These are phyloP conservation scores for Poecilia wingei DNA, from an alignment of 2,797 vertebrate species.

Conservation along the genomic window DNA sequence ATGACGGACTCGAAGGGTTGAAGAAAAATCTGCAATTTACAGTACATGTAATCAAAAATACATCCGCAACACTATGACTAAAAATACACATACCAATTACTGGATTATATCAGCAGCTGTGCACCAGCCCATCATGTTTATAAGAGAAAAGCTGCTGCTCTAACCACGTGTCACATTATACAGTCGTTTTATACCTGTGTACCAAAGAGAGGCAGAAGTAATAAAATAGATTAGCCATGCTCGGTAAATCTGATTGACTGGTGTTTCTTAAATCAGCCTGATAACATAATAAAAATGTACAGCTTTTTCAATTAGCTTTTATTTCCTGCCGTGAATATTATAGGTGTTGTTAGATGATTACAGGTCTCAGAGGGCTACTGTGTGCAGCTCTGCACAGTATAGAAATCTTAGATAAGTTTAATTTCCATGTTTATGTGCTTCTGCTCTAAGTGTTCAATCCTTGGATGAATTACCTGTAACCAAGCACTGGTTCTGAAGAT, in stretches of 20 bases:
- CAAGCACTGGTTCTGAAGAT: neutral
- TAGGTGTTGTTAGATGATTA: constrained; percentile 15
- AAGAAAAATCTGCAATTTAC: neutral
- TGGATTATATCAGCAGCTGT: constrained; percentile 16
- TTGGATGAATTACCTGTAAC: neutral
- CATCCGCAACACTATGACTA: constrained; percentile 9
- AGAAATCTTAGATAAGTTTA: neutral
- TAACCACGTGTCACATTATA: neutral
- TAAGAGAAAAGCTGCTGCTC: neutral
- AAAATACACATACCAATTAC: constrained; percentile 11
- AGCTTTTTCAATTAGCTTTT: constrained; percentile 33
- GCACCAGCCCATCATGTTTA: neutral
- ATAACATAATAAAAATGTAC: constrained; percentile 42
- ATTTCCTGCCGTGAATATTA: constrained; percentile 26
- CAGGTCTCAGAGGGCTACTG: neutral
- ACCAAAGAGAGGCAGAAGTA: constrained; percentile 16
- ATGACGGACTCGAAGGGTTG: neutral
- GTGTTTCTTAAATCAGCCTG: constrained; percentile 23
- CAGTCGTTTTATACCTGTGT: constrained; percentile 22
- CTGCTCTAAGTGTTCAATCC: neutral
- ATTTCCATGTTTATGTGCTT: neutral
- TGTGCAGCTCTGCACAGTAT: neutral
- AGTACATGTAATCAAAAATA: neutral
- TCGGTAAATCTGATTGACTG: constrained; percentile 40
- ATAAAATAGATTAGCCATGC: constrained; percentile 41